These are phyloP conservation scores for Urocynchramus pylzowi DNA, from an alignment of 2,113 vertebrate genomes.

Conservation along the genomic window DNA sequence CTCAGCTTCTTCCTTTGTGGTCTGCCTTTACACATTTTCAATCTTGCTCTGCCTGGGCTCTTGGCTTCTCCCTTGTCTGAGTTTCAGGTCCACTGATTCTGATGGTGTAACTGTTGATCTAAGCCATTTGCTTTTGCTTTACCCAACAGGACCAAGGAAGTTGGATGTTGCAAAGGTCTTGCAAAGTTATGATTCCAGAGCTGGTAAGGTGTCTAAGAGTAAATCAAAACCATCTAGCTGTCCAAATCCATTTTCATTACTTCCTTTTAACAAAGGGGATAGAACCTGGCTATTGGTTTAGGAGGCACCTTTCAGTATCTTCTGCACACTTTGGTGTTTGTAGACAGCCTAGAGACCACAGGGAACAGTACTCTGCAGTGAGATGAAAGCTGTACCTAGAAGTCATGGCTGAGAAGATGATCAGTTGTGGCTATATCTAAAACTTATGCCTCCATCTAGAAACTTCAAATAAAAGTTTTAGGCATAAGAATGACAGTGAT, in stretches of 20 bases:
- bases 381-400: neutral
- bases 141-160: neutral
- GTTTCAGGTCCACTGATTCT: neutral
- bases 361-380: neutral
- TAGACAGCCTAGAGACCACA: neutral
- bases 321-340: neutral
- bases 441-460: neutral
- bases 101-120: neutral
- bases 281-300: neutral
- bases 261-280: neutral
- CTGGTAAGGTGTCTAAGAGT: neutral
- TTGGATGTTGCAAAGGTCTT: neutral
- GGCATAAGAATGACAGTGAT: neutral
- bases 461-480: neutral
- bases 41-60: neutral
- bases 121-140: neutral
- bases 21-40: neutral
- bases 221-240: neutral
- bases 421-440: neutral
- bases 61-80: neutral
- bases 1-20: neutral
- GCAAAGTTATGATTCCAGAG: neutral
- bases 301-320: neutral
- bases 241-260: neutral
- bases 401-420: neutral